A percentile compares a stretch with the other conserved stretches of the same genome.
These are phyloP conservation scores for Threskiornis aethiopicus DNA, from an alignment of 2,797 vertebrate species.

Conservation along the genomic window DNA sequence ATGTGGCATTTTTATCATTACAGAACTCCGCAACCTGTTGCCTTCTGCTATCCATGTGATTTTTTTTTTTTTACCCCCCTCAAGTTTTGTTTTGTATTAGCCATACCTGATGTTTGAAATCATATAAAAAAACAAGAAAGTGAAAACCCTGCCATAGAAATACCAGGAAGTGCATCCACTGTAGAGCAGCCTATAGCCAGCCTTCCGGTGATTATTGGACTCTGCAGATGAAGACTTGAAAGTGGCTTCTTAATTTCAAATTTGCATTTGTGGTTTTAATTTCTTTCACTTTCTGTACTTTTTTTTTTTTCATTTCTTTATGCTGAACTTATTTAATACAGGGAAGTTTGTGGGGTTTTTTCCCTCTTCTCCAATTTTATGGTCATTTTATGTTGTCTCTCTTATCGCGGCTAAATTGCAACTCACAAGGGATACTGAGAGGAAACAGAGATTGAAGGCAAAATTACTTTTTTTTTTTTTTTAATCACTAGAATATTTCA, in stretches of 20 bases:
- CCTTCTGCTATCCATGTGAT: neutral
- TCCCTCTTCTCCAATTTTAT: neutral
- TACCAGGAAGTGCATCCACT: neutral
- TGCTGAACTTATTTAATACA: neutral
- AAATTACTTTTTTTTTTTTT: neutral
- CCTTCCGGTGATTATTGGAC: neutral
- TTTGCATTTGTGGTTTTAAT: neutral
- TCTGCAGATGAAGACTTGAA: neutral
- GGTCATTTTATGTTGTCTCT: neutral
- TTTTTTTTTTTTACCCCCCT: accelerated
- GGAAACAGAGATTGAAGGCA: neutral
- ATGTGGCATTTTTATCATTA: neutral
- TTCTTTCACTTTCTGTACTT: accelerated
- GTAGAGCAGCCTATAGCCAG: neutral
- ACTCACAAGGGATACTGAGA: neutral
- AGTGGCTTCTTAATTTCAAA: neutral
- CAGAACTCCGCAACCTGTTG: neutral
- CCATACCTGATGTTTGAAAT: neutral
- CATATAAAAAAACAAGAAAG: neutral
- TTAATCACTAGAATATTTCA: neutral
- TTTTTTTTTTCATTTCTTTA: neutral
- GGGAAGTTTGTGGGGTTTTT: accelerated
- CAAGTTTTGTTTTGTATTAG: neutral
- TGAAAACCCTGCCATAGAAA: neutral
- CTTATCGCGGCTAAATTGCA: neutral